Base-by-base conservation (phyloP, 1,140 invertebrate species). In the Platyscapa corneri region DNA sequence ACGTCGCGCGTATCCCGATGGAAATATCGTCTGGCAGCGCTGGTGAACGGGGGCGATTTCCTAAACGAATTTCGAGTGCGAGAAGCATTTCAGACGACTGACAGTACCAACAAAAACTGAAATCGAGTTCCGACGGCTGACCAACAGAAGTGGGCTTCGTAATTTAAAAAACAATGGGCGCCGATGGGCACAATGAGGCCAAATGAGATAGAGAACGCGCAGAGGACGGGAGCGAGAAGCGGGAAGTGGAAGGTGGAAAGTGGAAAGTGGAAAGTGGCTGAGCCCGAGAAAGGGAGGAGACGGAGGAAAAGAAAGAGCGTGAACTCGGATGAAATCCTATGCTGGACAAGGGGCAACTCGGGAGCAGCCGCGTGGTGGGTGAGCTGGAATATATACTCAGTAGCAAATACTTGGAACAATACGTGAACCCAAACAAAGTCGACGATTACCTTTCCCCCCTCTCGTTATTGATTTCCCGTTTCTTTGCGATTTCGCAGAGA, bases 121-220 rank as follows among this genome's bases (percentile, higher is more conserved):
- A 91, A 92, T 92, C 90, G 90, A 92, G 89, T 90, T 92, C 87
- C 88, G 88, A 80, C 83, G 65, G 74, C 42, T 20, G 82, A 76
- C 88, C 89, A 89, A 88, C 89, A 91, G 90, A 91, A 92, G 91
- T 91, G 90, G 91, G 89, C 90, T 91, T 90, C 89, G 92, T 93
- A 93, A 93, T 93, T 93, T 92, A 92, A 93, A 92, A 93, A 93
- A 93, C 92, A 93, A 93, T 93, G 90, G 92, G 90, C 88, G 89
- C 88, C 90, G n/a, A n/a, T 90, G 90, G 90, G 90, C 88, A 93
- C 92, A 93, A 93, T 93, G 92, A 93, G 92, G 91, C 91, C 89
- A 93, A 93, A 93, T 93, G 92, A 93, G 92, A 93, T 92, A 91
- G 92, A 91, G 91, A 90, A 90, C 86, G 90, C 88, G 89, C 84